Conservation (phyloP, 2,797 vertebrate genomes). For the Thamnophis elegans region DNA sequence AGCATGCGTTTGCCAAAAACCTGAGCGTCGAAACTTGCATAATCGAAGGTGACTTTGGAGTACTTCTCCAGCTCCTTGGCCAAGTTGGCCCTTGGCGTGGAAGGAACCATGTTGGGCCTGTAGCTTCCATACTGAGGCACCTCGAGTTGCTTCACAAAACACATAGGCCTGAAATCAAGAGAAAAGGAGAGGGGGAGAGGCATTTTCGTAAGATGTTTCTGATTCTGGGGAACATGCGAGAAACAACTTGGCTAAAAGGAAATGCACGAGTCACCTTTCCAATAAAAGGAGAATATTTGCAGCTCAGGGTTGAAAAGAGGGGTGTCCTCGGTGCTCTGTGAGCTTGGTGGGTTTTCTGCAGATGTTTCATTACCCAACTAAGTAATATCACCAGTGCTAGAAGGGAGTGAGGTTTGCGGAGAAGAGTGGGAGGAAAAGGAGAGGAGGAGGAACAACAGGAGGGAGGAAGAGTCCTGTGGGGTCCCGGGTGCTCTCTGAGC, state of each 20-base stretch:
- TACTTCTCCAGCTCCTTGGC: conserved; percentile 99
- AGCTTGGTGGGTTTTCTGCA: not conserved
- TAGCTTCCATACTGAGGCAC: conserved; percentile 92
- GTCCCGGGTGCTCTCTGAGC: too few species aligned
- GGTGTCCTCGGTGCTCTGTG: not conserved
- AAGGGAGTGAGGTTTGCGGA: too few species aligned
- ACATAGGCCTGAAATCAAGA: conserved; percentile 86
- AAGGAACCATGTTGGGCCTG: conserved; percentile 85
- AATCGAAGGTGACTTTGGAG: conserved; percentile 99
- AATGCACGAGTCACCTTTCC: too few species aligned
- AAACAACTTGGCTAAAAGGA: too few species aligned
- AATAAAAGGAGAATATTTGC: too few species aligned
- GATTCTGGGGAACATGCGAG: not conserved
- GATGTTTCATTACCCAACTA: not conserved
- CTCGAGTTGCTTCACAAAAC: conserved; percentile 97
- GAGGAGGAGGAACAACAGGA: too few species aligned
- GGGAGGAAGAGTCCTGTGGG: too few species aligned
- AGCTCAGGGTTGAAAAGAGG: not conserved
- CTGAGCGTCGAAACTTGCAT: conserved; percentile 98
- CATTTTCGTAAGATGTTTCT: not conserved
- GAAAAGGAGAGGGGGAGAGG: not conserved
- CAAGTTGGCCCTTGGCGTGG: conserved; percentile 92
- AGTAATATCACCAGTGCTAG: not conserved
- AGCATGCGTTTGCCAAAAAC: conserved; percentile 98
- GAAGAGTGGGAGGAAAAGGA: too few species aligned